Base-by-base conservation (phyloP, 2,113 vertebrate species). In the Halichoerus grypus region DNA sequence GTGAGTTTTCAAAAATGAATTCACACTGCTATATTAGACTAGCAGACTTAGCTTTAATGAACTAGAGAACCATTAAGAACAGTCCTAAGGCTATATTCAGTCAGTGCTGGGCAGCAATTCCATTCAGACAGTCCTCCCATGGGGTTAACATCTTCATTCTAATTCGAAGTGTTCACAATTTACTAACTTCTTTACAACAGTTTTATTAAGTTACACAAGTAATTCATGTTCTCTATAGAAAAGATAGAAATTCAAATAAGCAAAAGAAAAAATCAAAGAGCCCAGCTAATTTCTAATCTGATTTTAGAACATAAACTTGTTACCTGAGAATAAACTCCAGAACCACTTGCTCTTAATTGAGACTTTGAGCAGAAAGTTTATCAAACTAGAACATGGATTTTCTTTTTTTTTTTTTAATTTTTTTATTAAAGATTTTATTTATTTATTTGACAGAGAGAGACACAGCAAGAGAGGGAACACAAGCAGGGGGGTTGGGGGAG, bases 251-350 rank as follows among this genome's bases (percentile, higher is more conserved):
- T 89, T 71, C 86, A 88, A 93, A 46, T 42, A 92, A 77, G 19
- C 57, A 74, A 86, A 92, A 85, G 21, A 36, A 76, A 94, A 92
- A 76, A 51, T 63, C n/a, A 87, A 90, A 96, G 49, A 85, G 82
- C 15, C 51, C n/a, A 89, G 26, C 28, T 55, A 51, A 96, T 83
- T 89, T 93, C 15, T 63, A 53, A 92, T 76, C 53, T 89, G 81
- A 92, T 93, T 95, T 93, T 86, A 61, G 59, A 96, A 92, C 85
- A 15, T 65, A 76, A 96, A 91, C 36, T 72, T 93, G 31, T 94
- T 71, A 88, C 10, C 13, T 33, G 72, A 85, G 63, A 77, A 88
- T 59, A 97, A 77, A 90, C n/a, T 33, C 65, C 46, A 72, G 33
- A 87, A 91, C n/a, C 36, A 82, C 53, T n/a, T 93, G 53, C 26